phyloP scores from a whole-genome alignment of 2,113 vertebrate species.

The Okapia johnstoni region DNA sequence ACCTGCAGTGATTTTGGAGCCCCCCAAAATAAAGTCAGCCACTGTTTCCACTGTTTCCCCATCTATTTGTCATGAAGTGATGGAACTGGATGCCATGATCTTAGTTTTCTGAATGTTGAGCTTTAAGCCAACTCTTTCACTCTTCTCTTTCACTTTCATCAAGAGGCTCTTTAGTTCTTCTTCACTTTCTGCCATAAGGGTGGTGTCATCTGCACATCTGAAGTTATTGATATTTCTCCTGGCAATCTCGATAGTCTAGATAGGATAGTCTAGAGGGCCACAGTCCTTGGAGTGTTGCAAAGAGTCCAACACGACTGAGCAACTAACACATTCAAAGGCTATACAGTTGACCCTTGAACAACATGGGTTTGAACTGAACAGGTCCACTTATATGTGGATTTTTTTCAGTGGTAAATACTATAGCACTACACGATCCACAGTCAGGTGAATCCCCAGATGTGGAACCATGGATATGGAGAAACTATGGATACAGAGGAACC shows the following conservation, averaged over 20 bases:
- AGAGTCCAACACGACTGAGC: background rate
- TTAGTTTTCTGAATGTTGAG: background rate
- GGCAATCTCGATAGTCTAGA: background rate
- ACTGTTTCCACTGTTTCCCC: background rate
- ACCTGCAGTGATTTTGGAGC: background rate
- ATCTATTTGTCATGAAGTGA: background rate
- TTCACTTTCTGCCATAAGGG: background rate
- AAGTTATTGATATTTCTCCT: background rate
- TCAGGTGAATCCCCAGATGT: background rate
- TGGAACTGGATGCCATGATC: background rate
- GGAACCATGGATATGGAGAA: background rate
- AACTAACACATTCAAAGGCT: background rate
- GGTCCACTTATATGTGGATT: background rate
- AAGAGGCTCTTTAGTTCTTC: background rate
- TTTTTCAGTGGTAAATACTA: background rate
- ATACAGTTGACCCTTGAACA: background rate
- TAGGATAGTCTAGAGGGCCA: background rate
- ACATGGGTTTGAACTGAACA: background rate
- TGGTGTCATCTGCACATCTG: background rate
- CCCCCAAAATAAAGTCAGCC: accelerated
- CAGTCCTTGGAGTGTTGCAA: background rate
- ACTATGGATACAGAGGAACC: background rate
- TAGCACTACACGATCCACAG: background rate
- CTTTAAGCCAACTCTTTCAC: background rate
- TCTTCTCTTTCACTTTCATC: background rate